phyloP scores from a whole-genome alignment of 2,113 vertebrate genomes.

The Sapayoa aenigma region DNA sequence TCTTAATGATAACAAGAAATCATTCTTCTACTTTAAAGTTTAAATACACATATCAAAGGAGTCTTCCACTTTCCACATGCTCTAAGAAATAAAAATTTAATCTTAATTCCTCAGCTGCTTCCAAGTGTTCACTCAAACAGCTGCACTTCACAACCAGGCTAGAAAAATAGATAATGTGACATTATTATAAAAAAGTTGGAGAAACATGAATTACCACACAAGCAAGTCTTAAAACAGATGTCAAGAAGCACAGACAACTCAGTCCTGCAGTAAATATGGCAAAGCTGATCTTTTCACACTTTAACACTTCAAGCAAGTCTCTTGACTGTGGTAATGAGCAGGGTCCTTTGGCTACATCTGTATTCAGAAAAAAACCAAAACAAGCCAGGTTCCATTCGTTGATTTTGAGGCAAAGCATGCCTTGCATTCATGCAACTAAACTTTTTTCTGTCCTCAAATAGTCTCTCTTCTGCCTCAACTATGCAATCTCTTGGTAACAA shows the following conservation, averaged over 20 bases:
- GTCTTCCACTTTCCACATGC: not conserved
- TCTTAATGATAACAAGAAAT: not conserved
- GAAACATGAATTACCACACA: not conserved
- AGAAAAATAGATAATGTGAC: constrained; percentile 3
- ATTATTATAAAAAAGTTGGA: not conserved
- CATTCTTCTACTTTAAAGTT: not conserved
- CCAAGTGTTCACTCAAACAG: not conserved
- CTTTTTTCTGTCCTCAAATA: not conserved
- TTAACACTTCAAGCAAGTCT: not conserved
- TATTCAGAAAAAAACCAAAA: not conserved
- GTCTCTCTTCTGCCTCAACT: not conserved
- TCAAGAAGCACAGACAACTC: not conserved
- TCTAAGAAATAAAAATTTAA: constrained; percentile 26
- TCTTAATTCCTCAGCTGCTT: constrained; percentile 12
- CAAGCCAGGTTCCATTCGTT: not conserved
- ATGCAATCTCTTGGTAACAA: not conserved
- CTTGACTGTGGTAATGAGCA: not conserved
- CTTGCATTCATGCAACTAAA: not conserved
- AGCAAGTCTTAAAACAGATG: not conserved
- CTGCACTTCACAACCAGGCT: not conserved
- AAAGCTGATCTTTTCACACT: not conserved
- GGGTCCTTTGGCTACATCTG: not conserved
- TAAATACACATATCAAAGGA: not conserved
- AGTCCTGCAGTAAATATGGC: not conserved
- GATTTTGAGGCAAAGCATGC: not conserved